Percentiles rank a stretch among this genome's conserved stretches.
Conservation (phyloP, 1,140 invertebrate species). For the Sitodiplosis mosellana region DNA sequence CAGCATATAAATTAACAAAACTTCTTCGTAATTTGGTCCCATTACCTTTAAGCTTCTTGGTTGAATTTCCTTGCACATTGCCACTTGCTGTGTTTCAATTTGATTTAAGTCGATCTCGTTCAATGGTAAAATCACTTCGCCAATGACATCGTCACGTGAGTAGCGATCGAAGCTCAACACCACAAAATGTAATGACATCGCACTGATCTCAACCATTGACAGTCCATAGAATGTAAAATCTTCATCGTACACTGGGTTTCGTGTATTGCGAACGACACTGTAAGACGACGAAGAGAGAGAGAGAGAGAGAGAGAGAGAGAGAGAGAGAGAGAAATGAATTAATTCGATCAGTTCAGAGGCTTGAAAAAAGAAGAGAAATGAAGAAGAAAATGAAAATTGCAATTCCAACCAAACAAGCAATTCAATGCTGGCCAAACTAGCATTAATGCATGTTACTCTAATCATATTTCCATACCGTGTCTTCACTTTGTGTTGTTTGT, state of each 20-base stretch:
- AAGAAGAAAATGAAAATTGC: no score
- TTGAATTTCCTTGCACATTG: constrained; percentile 65
- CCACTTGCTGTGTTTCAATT: constrained; percentile 56
- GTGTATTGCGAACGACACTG: constrained; percentile 75
- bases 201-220: constrained; percentile 60
- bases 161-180: constrained; percentile 93
- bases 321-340: no score
- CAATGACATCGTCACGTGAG: constrained; percentile 91
- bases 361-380: no score
- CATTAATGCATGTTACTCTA: no score
- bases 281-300: no score
- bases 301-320: no score
- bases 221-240: constrained; percentile 94
- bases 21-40: background rate
- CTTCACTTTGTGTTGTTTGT: constrained; percentile 90
- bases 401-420: no score
- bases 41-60: constrained; percentile 67
- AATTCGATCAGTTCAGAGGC: no score
- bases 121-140: constrained; percentile 82
- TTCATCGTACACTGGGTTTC: constrained; percentile 87
- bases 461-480: constrained; percentile 38
- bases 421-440: no score
- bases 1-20: no score
- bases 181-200: constrained; percentile 81
- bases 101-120: constrained; percentile 53